Evolutionary conservation across 1,140 invertebrate genomes (phyloP), one percentile per base, ranked within the genome.

Genomic region (Saxidomus purpurata): DNA sequence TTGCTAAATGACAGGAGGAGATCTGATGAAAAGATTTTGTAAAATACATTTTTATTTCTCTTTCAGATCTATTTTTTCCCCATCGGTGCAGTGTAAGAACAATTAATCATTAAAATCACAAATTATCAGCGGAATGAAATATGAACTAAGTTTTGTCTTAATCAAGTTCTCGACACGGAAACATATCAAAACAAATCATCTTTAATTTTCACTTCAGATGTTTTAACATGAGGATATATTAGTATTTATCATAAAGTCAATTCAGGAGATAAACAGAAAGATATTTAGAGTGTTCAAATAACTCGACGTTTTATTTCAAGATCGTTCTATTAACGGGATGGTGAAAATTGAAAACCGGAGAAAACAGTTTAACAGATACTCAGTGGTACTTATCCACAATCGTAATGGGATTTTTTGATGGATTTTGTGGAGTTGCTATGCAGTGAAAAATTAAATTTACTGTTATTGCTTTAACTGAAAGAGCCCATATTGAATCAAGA

Each of bases 351-450:
- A 63, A 63, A 63, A 28, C 59, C 8, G 59, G 8, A 25, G n/a
- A n/a, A 63, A 28, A 25, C 19, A 9, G n/a, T 63, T 28, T 4
- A 43, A 43, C 4, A 43, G 43, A 43, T 8, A 59, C 52, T 9
- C 8, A 63, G 25, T 8, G n/a, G 4, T n/a, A 19, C 8, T 4
- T n/a, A n/a, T 9, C n/a, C 6, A 25, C 1, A 28, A 63, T 28
- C 3, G 13, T 55, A 63, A 63, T 63, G 59, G 6, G 59, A 63
- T 25, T 63, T n/a, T 63, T 63, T 63, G 59, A 63, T 63, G 59
- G 59, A 63, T 63, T 63, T 63, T 63, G n/a, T 63, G 59, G 25
- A 28, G 59, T 63, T 63, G 15, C 15, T 59, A 28, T 63, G 59
- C n/a, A 63, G n/a, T 63, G 59, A 28, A 63, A 63, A 9, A 28